Conservation (phyloP, 2,113 vertebrate genomes). For the Columba livia region DNA sequence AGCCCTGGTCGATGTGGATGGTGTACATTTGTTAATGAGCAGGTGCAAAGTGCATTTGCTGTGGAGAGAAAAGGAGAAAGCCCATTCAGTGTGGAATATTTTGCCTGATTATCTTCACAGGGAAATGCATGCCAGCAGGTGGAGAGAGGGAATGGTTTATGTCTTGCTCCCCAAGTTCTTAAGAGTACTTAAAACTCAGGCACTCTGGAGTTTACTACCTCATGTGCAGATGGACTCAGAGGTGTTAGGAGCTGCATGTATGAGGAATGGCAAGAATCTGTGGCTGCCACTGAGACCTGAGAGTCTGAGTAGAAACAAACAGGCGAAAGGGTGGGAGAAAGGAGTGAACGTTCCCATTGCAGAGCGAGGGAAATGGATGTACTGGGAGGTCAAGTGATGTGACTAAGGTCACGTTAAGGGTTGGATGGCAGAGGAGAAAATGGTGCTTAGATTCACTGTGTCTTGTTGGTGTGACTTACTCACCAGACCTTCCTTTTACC, state of each 20-base stretch:
- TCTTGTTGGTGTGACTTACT: neutral
- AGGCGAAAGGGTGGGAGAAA: neutral
- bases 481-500: neutral
- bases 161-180: neutral
- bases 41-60: neutral
- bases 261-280: neutral
- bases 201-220: neutral
- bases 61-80: neutral
- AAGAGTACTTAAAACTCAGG: neutral
- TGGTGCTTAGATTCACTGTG: neutral
- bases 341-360: neutral
- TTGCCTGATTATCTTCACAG: neutral
- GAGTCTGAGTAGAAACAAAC: neutral
- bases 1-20: neutral
- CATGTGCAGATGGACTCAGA: neutral
- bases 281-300: neutral
- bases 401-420: neutral
- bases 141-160: neutral
- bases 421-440: neutral
- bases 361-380: neutral
- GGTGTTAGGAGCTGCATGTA: neutral
- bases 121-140: neutral
- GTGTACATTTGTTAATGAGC: neutral
- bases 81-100: neutral
- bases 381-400: neutral